Conservation (phyloP, 2,888 invertebrate species). For the Empis livida region DNA sequence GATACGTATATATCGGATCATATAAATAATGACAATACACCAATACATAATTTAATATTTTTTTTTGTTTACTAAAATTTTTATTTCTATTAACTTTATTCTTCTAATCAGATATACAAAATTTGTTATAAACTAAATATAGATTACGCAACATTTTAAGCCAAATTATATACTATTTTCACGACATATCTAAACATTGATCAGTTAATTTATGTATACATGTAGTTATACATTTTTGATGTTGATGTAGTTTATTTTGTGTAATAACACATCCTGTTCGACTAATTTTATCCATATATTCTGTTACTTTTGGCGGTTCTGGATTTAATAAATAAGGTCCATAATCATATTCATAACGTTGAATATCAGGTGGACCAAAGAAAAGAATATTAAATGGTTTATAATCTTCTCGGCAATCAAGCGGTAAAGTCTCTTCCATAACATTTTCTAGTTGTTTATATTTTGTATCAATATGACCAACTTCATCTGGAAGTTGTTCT, state of each 20-base stretch:
- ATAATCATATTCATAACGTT: constrained; percentile 25
- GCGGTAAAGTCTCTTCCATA: constrained; percentile 15
- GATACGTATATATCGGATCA: too few species aligned
- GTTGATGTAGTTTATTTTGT: constrained; percentile 7
- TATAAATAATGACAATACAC: too few species aligned
- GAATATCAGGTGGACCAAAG: constrained; percentile 23
- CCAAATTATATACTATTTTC: too few species aligned
- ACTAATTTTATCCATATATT: constrained; percentile 32
- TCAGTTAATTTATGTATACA: too few species aligned
- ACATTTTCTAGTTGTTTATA: constrained; percentile 19
- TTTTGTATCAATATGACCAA: constrained; percentile 22
- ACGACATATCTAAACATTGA: too few species aligned
- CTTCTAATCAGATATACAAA: too few species aligned
- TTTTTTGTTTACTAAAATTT: too few species aligned
- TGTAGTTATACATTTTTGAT: background rate
- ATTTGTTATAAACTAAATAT: too few species aligned
- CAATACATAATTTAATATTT: too few species aligned
- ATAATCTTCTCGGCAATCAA: constrained; percentile 17
- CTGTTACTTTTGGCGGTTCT: constrained; percentile 22
- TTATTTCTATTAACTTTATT: too few species aligned
- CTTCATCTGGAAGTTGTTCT: constrained; percentile 26
- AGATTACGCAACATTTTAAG: too few species aligned
- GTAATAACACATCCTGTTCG: constrained; percentile 29
- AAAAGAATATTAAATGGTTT: constrained; percentile 25
- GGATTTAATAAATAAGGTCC: constrained; percentile 17